Evolutionary conservation across 1,140 invertebrate genomes (phyloP), one percentile per base, ranked within the genome.

Genomic region (Neuroterus valhalla): DNA sequence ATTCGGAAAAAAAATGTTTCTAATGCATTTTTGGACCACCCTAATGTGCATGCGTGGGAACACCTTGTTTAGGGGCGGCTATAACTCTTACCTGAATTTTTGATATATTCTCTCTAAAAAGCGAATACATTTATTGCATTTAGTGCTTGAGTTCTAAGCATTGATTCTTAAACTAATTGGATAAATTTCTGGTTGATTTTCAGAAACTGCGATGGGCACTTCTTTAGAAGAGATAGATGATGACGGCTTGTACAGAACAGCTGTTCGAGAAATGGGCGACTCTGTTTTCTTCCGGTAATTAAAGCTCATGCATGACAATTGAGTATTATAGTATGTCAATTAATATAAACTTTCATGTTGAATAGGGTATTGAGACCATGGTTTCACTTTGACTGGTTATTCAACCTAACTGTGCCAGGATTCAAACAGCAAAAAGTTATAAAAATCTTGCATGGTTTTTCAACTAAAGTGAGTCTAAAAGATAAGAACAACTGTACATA

Each of bases 181-280:
- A 12, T 43, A 43, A 45, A 44, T 44, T 19, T 45, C 5, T 14
- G n/a, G 26, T 44, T 62, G 42, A 17, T 10, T 74, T 70, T 38
- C 76, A 95, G 95, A 96, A 87, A 95, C 95, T 68, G 94, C 95
- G 15, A 96, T 97, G 95, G 96, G 96, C 1, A 92, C 91, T 26
- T 91, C 91, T 73, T 89, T 96, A 45, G 74, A 78, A 19, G 75
- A 78, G 90, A 93, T 83, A 91, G 92, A 42, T 92, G 93, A 84
- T 84, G 89, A 69, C 85, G 92, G 72, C 0, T 26, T 76, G 8
- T 91, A 93, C 21, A 92, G 92, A 26, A 92, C 93, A 2, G 89
- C 90, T 1, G 89, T 92, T 3, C 76, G 90, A 66, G 76, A 88
- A 79, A 81, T 89, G 82, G 83, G 84, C 3, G 1, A 68, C 0